Evolutionary conservation across 2,888 invertebrate species (phyloP), one percentile per base, ranked within the genome.

Genomic region (Eupithecia vulgata): DNA sequence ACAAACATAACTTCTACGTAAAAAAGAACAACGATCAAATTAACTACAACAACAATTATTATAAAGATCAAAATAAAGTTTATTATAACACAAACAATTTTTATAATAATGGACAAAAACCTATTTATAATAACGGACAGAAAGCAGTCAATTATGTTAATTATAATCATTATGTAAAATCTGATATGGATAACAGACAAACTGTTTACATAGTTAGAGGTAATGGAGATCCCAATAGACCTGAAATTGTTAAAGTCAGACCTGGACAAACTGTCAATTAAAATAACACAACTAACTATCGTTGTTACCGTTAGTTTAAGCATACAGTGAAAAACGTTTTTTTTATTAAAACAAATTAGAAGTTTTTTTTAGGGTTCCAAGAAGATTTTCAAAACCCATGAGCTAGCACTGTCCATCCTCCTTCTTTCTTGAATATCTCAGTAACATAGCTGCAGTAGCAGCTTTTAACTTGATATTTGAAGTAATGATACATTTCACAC

Each of bases 161-260:
- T 67, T 40, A 64, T 35, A 67, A 72, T 68, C 61, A 72, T 61
- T 70, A 72, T 48, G 67, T 15, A 21, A 69, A 70, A 17, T 48
- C 71, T 48, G 66, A 71, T 25, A 62, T 25, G 35, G 81, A 87
- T 61, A 83, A 84, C 70, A 86, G 82, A 15, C 83, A 84, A 71
- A 89, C 90, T 2, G 87, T 94, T n/a, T 95, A 94, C 66, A 84
- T 95, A 45, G 88, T 95, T 0, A 90, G 94, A 82, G 95, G 94
- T 0, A 90, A 94, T 75, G 91, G 93, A 0, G 94, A 95, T 80
- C 94, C 94, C 0, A 92, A 89, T 78, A 84, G 88, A 74, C 95
- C 95, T 13, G 94, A 95, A 87, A 83, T 94, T 68, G 83, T 94
- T 1, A 90, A 86, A 81, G 74, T 93, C n/a, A 87, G 81, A 77